Conservation (phyloP, 2,888 invertebrate genomes). For the Stenotaenia linearis region DNA sequence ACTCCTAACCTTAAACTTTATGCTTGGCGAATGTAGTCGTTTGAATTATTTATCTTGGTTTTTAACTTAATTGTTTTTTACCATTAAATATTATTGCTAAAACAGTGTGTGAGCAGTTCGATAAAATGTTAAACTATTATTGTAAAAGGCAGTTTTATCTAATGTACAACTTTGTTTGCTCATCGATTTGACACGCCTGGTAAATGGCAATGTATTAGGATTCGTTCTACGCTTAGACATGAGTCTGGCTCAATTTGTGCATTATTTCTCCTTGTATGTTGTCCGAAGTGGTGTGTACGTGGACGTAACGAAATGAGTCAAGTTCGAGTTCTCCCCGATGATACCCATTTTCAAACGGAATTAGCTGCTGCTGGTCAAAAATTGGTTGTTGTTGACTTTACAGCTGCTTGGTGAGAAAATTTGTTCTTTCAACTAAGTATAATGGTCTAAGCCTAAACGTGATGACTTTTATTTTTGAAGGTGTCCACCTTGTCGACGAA, state of each 20-base stretch:
- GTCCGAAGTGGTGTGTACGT: neutral
- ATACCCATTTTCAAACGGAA: conserved; percentile 77
- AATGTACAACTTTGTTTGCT: too few relatives aligned
- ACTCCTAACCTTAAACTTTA: too few relatives aligned
- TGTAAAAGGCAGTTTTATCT: too few relatives aligned
- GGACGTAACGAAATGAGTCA: conserved; percentile 11
- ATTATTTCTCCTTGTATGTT: neutral
- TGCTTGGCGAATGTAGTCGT: too few relatives aligned
- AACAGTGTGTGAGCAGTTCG: too few relatives aligned
- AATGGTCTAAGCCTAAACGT: neutral
- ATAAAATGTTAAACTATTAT: too few relatives aligned
- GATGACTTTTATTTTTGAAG: conserved; percentile 50
- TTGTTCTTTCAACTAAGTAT: neutral
- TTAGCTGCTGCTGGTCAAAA: conserved; percentile 76
- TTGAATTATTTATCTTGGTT: too few relatives aligned
- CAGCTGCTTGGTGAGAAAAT: conserved; percentile 75
- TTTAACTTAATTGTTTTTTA: too few relatives aligned
- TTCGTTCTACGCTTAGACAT: neutral
- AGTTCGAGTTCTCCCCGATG: conserved; percentile 51
- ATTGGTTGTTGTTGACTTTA: conserved; percentile 89
- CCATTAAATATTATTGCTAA: too few relatives aligned
- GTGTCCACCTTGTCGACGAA: conserved; percentile 95
- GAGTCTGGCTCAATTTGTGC: neutral
- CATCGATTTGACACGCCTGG: too few relatives aligned
- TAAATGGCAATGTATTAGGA: neutral